phyloP scores from a whole-genome alignment of 2,797 vertebrate species.

The Thunnus albacares region DNA sequence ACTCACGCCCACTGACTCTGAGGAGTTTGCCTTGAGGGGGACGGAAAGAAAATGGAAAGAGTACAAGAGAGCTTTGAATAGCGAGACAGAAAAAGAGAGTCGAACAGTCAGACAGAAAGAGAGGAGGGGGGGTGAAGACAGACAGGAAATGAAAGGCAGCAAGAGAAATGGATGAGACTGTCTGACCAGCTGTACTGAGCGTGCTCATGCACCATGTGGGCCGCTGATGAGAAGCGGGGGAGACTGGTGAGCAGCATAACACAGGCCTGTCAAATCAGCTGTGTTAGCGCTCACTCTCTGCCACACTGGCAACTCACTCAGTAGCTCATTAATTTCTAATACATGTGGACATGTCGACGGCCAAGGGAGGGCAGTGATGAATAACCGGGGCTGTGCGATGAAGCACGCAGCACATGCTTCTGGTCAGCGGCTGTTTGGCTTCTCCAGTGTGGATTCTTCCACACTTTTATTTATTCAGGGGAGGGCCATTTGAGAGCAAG shows the following conservation, averaged over 20 bases:
- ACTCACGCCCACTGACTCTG: conserved; percentile 66
- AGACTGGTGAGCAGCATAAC: conserved; percentile 53
- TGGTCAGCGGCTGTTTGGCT: conserved; percentile 33
- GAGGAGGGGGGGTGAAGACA: conserved; percentile 24
- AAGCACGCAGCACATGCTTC: conserved; percentile 29
- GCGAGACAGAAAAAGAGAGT: conserved; percentile 33
- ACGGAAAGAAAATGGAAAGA: conserved; percentile 49
- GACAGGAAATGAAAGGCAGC: conserved; percentile 58
- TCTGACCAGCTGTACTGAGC: conserved; percentile 68
- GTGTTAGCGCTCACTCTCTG: conserved; percentile 54
- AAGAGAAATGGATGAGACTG: conserved; percentile 50
- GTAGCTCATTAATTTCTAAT: conserved; percentile 68
- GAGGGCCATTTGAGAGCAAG: not conserved
- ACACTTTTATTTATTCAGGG: conserved; percentile 16
- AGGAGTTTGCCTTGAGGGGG: conserved; percentile 61
- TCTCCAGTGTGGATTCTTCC: not conserved
- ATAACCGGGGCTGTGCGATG: conserved; percentile 9
- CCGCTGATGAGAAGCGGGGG: conserved; percentile 43
- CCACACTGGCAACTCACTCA: conserved; percentile 51
- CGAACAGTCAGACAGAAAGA: conserved; percentile 9
- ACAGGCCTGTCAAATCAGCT: conserved; percentile 64
- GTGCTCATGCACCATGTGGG: conserved; percentile 62
- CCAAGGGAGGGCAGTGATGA: conserved; percentile 41
- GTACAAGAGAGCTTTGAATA: conserved; percentile 55
- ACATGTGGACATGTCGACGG: conserved; percentile 49